Conservation (phyloP, 2,888 invertebrate genomes). For the Herminia tarsipennalis region DNA sequence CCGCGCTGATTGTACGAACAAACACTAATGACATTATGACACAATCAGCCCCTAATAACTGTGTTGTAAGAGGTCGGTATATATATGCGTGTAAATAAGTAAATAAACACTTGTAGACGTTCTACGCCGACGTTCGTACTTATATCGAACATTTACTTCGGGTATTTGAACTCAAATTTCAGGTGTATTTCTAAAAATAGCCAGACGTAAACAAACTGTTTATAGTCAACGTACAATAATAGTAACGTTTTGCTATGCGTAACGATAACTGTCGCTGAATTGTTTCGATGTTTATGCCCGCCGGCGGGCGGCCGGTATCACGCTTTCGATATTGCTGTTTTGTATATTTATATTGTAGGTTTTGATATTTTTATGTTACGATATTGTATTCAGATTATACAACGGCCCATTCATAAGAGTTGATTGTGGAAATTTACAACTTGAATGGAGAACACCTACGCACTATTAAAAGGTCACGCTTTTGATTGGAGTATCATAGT, state of each 20-base stretch:
- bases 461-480: too few species aligned
- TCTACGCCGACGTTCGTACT: conserved; percentile 42
- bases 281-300: conserved; percentile 1
- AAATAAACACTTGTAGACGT: conserved; percentile 80
- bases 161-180: conserved; percentile 19
- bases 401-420: too few species aligned
- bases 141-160: conserved; percentile 9
- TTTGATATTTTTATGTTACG: not conserved
- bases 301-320: conserved; percentile 12
- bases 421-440: too few species aligned
- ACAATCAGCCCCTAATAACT: conserved; percentile 41
- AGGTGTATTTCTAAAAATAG: conserved; percentile 29
- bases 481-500: too few species aligned
- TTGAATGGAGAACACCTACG: too few species aligned
- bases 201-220: conserved; percentile 35
- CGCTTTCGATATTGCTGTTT: not conserved
- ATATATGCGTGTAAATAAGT: conserved; percentile 55
- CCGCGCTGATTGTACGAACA: conserved; percentile 38
- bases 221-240: conserved; percentile 21
- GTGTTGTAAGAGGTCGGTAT: conserved; percentile 33
- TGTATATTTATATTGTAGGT: conserved; percentile 1
- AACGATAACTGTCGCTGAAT: conserved; percentile 5
- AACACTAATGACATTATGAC: conserved; percentile 50
- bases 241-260: not conserved
- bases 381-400: not conserved